Evolutionary conservation across 2,888 invertebrate genomes (phyloP).

Genomic region (Eugnorisma glareosa): DNA sequence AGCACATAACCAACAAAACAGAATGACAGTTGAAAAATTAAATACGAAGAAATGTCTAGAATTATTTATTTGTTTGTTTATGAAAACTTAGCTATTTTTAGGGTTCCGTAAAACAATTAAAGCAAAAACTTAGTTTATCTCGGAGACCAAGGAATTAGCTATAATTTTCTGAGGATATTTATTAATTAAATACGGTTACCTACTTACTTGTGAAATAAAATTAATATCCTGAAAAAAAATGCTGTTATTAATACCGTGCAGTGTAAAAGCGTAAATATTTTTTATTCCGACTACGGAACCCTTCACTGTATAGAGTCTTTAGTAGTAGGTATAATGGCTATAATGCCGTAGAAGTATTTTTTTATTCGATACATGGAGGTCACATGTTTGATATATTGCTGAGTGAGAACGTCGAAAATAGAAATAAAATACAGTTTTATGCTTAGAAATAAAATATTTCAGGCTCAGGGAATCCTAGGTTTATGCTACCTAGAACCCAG

Average conservation of each 20-base stretch:
- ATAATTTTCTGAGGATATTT: too few relatives aligned
- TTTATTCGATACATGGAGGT: slow-evolving; percentile 6
- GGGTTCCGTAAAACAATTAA: background rate
- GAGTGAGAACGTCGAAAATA: background rate
- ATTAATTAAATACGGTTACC: too few relatives aligned
- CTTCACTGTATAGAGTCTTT: background rate
- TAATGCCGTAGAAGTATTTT: background rate
- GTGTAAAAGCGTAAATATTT: background rate
- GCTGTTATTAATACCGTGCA: background rate
- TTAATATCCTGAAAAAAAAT: background rate
- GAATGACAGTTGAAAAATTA: slow-evolving; percentile 6
- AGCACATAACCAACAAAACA: background rate
- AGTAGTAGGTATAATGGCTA: background rate
- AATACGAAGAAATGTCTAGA: slow-evolving; percentile 16
- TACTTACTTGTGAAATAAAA: too few relatives aligned
- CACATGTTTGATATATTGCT: slow-evolving; percentile 1
- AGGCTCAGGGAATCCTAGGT: slow-evolving; percentile 1
- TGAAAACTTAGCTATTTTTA: slow-evolving; percentile 5
- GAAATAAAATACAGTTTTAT: slow-evolving; percentile 13
- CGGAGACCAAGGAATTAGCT: background rate
- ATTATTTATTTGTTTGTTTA: slow-evolving; percentile 25
- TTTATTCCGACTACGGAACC: background rate
- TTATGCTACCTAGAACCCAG: background rate
- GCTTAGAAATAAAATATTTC: slow-evolving; percentile 19
- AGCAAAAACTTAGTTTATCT: background rate